Conservation (phyloP, 2,113 vertebrate species). For the Montifringilla adamsi region DNA sequence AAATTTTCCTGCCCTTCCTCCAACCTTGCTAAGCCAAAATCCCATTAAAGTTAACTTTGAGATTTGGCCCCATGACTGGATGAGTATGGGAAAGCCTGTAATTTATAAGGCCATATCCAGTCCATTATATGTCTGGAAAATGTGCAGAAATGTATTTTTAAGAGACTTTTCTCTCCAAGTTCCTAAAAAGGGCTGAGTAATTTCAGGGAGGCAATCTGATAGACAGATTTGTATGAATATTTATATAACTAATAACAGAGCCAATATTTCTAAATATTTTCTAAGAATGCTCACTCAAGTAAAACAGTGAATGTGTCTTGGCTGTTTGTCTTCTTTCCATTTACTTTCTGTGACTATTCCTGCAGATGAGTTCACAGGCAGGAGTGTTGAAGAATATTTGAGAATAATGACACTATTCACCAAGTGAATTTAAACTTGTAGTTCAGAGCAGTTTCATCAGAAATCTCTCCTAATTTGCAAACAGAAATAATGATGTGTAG, state of each 20-base stretch:
- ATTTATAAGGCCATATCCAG: constrained; percentile 67
- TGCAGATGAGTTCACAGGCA: constrained; percentile 22
- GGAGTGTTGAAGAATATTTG: constrained; percentile 6
- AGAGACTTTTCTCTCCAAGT: constrained; percentile 56
- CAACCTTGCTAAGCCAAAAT: constrained; percentile 53
- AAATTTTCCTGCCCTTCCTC: constrained; percentile 63
- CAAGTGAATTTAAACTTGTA: background rate
- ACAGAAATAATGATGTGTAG: background rate
- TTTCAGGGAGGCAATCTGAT: constrained; percentile 42
- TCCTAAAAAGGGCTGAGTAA: constrained; percentile 53
- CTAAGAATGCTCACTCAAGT: constrained; percentile 51
- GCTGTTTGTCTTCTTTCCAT: constrained; percentile 59
- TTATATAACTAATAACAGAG: constrained; percentile 64
- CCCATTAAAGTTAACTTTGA: constrained; percentile 65
- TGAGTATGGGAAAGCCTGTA: constrained; percentile 64
- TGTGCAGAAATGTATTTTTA: constrained; percentile 57
- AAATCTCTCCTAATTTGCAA: background rate
- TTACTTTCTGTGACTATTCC: constrained; percentile 34
- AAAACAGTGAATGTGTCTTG: constrained; percentile 41
- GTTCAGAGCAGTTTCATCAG: background rate
- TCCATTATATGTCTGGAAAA: constrained; percentile 58
- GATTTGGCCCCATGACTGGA: constrained; percentile 61
- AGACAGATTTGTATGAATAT: constrained; percentile 58
- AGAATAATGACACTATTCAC: constrained; percentile 25
- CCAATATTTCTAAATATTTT: constrained; percentile 67